These are phyloP conservation scores for Pachymerium ferrugineum DNA, from an alignment of 2,888 invertebrate species.

Conservation along the genomic window DNA sequence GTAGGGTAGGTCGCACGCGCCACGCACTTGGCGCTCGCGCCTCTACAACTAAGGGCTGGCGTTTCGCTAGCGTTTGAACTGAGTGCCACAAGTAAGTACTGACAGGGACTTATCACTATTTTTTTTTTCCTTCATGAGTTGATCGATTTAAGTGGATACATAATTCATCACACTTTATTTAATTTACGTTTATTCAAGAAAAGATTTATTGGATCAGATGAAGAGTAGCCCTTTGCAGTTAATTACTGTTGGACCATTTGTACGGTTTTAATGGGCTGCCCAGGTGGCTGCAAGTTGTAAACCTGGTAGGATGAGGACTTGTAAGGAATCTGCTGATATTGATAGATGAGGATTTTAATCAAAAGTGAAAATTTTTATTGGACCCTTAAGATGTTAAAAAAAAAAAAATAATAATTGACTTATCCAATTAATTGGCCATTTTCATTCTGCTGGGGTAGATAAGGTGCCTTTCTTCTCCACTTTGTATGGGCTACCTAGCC, in stretches of 20 bases:
- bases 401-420: not conserved
- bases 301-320: constrained; percentile 8
- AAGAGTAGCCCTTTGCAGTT: not conserved
- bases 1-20: not conserved
- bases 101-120: not conserved
- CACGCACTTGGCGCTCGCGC: not conserved
- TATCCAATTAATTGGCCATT: not conserved
- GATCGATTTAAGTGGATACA: not conserved
- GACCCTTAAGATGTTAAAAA: not conserved
- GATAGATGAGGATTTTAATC: too few species aligned
- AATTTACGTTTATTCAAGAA: not conserved
- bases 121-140: not conserved
- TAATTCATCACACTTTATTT: not conserved
- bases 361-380: not conserved
- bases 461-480: constrained; percentile 8
- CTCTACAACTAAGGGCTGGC: not conserved
- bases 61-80: not conserved
- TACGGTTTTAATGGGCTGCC: constrained; percentile 4
- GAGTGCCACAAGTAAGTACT: not conserved
- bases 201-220: not conserved
- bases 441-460: constrained; percentile 4
- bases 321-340: not conserved
- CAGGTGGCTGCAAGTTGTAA: not conserved
- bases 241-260: not conserved
- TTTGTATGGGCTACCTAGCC: not conserved